These are phyloP conservation scores for Nezara viridula DNA, from an alignment of 2,888 invertebrate genomes.

Conservation along the genomic window DNA sequence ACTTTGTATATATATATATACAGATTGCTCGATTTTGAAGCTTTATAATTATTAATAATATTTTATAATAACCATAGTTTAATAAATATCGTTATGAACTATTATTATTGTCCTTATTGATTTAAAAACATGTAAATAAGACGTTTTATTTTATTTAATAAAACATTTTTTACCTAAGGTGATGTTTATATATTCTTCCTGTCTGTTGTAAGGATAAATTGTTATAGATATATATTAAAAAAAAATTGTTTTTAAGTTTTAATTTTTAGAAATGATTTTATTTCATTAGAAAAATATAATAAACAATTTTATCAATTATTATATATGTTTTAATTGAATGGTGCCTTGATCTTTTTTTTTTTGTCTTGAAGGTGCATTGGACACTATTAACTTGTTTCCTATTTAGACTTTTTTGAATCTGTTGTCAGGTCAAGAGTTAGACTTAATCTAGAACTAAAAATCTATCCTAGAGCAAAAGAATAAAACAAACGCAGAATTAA, in stretches of 20 bases:
- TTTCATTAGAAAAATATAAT: background rate
- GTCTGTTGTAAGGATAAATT: background rate
- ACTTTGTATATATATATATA: background rate
- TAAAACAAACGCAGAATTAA: background rate
- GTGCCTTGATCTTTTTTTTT: background rate
- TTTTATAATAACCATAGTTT: background rate
- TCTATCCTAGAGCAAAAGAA: too few relatives aligned
- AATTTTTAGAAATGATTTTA: too few relatives aligned
- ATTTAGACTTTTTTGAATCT: too few relatives aligned
- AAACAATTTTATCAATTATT: background rate
- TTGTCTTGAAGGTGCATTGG: background rate
- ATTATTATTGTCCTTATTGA: background rate
- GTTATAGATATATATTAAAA: too few relatives aligned
- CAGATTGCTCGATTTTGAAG: background rate
- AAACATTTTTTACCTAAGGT: conserved; percentile 15
- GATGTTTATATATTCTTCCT: conserved; percentile 3
- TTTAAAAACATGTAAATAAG: background rate
- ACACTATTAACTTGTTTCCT: too few relatives aligned
- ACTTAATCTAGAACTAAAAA: too few relatives aligned
- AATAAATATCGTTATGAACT: background rate
- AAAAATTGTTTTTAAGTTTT: too few relatives aligned
- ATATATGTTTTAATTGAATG: background rate
- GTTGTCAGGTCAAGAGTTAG: too few relatives aligned
- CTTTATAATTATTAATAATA: background rate
- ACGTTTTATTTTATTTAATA: conserved; percentile 45